Conservation (phyloP, 2,797 vertebrate genomes). For the Tapera naevia region DNA sequence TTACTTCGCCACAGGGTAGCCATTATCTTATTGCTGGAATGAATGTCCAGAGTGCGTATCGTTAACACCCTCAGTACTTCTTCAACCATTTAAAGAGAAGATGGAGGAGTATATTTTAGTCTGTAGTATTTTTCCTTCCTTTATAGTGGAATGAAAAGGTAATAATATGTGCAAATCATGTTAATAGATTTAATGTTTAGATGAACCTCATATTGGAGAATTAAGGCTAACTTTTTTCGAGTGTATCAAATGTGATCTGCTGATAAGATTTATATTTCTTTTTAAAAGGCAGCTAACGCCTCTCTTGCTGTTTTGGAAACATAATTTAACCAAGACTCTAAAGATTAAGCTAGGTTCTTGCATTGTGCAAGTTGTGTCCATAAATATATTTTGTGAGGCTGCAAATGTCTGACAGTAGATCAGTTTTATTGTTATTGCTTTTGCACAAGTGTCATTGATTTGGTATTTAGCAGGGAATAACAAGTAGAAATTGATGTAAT, state of each 20-base stretch:
- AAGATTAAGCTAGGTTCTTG: neutral
- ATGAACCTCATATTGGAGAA: neutral
- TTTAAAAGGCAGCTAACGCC: neutral
- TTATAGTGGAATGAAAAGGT: neutral
- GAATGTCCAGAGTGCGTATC: neutral
- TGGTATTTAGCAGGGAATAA: neutral
- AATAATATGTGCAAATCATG: neutral
- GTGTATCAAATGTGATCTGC: neutral
- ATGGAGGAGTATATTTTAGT: neutral
- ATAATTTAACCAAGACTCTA: neutral
- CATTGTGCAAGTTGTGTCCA: neutral
- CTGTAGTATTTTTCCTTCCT: neutral
- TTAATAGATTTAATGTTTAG: neutral
- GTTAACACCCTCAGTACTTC: neutral
- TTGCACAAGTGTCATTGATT: neutral
- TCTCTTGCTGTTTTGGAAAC: neutral
- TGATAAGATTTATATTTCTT: neutral
- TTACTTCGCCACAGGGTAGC: conserved; percentile 1
- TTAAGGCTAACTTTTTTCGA: neutral
- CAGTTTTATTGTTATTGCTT: neutral
- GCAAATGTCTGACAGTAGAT: neutral
- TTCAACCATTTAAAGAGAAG: neutral
- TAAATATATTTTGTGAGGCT: neutral
- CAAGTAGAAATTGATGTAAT: neutral
- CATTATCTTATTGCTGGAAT: neutral